A percentile compares a stretch with the other conserved stretches of the same genome.
Evolutionary conservation across 2,888 invertebrate species (phyloP).

Genomic region (Endomychus coccineus): DNA sequence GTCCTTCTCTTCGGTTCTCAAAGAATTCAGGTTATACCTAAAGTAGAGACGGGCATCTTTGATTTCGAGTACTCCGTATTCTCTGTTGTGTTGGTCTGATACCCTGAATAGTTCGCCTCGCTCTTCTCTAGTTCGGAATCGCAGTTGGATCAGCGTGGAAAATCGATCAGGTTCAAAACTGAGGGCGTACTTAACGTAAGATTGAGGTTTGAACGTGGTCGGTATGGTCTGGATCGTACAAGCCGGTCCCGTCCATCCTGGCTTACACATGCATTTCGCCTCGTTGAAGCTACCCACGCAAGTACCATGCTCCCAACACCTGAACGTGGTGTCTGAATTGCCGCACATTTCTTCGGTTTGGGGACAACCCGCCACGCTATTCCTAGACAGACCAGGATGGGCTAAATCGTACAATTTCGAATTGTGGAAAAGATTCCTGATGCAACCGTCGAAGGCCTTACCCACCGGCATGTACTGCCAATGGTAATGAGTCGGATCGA

Average conservation of each 20-base stretch:
- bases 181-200: constrained; percentile 93
- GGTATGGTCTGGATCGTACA: constrained; percentile 81
- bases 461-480: constrained; percentile 89
- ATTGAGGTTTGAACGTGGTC: constrained; percentile 87
- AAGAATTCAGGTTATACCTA: constrained; percentile 85
- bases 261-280: constrained; percentile 87
- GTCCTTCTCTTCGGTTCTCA: constrained; percentile 82
- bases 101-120: constrained; percentile 91
- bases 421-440: constrained; percentile 91
- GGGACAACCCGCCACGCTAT: constrained; percentile 84
- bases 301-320: constrained; percentile 90
- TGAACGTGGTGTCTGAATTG: constrained; percentile 73
- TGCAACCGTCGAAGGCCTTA: constrained; percentile 92
- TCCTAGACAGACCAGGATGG: constrained; percentile 79
- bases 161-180: constrained; percentile 91
- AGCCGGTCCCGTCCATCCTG: constrained; percentile 90
- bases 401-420: constrained; percentile 93
- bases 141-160: constrained; percentile 84
- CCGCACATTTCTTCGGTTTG: constrained; percentile 90
- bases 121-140: constrained; percentile 89
- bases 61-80: constrained; percentile 87
- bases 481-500: constrained; percentile 79
- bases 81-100: constrained; percentile 88
- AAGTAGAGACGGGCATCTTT: constrained; percentile 85
- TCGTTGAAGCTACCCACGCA: constrained; percentile 87